Conservation (phyloP, 2,888 invertebrate species). For the Pristionchus entomophagus region DNA sequence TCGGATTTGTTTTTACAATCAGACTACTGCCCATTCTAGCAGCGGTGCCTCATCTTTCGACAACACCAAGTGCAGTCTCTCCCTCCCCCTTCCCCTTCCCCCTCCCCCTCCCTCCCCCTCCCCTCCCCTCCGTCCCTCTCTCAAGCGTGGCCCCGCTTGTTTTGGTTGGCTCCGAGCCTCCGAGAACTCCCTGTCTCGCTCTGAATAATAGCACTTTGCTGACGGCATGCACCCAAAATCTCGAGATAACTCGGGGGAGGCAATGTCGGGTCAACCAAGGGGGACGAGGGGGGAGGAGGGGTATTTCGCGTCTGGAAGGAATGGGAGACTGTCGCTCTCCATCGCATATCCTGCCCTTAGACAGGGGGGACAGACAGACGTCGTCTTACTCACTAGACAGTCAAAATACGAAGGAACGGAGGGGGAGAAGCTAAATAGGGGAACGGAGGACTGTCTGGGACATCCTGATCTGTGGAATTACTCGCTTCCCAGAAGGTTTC, state of each 20-base stretch:
- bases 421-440: too few species aligned
- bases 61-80: constrained; percentile 3
- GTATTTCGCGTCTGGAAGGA: neutral
- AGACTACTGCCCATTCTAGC: neutral
- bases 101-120: neutral
- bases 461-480: too few species aligned
- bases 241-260: neutral
- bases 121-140: neutral
- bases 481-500: too few species aligned
- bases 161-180: constrained; percentile 7
- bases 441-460: too few species aligned
- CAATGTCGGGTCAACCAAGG: neutral
- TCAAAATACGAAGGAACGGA: too few species aligned
- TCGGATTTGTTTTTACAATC: constrained; percentile 1
- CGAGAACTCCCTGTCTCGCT: neutral
- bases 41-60: neutral
- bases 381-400: too few species aligned
- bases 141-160: constrained; percentile 2
- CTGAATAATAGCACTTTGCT: constrained; percentile 7
- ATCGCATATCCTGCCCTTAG: neutral
- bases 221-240: neutral
- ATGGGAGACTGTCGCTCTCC: neutral
- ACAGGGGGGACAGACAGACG: too few species aligned
- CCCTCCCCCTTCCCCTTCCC: neutral
- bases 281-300: neutral